Evolutionary conservation across 2,113 vertebrate genomes (phyloP).

Genomic region (Ptyas mucosa): DNA sequence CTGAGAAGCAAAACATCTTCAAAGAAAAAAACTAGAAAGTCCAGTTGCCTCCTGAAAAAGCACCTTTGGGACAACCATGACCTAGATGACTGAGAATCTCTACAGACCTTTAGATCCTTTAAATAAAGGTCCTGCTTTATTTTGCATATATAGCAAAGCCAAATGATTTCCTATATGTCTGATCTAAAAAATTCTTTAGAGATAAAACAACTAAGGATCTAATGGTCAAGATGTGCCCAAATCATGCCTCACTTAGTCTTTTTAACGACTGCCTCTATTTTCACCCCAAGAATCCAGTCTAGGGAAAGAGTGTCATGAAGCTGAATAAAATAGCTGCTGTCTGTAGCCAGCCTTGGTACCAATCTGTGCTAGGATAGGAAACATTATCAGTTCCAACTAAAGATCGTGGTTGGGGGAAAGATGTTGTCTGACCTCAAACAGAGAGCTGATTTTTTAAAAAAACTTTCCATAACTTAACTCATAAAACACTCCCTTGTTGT

Average conservation of each 20-base stretch:
- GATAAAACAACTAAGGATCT: neutral
- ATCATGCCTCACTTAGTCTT: neutral
- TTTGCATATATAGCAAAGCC: rapidly evolving
- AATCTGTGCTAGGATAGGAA: conserved; percentile 48
- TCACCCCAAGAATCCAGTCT: neutral
- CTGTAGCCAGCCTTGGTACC: conserved; percentile 32
- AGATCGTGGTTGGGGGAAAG: conserved; percentile 68
- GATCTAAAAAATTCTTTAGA: neutral
- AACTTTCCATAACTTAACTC: conserved; percentile 70
- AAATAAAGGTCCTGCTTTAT: neutral
- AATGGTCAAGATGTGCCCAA: neutral
- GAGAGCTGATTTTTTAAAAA: conserved; percentile 61
- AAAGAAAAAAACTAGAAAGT: too few relatives aligned
- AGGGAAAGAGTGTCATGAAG: neutral
- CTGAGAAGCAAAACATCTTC: too few relatives aligned
- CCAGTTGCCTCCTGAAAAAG: too few relatives aligned
- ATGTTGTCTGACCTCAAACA: conserved; percentile 65
- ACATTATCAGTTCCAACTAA: conserved; percentile 59
- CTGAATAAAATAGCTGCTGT: conserved; percentile 1
- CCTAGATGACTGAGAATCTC: too few relatives aligned
- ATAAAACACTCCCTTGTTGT: conserved; percentile 72
- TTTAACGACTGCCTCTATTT: neutral
- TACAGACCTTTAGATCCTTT: neutral
- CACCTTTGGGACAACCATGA: too few relatives aligned
- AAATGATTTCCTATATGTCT: neutral